Base-by-base conservation (phyloP, 2,888 invertebrate genomes). In the Megastigmus dorsalis region DNA sequence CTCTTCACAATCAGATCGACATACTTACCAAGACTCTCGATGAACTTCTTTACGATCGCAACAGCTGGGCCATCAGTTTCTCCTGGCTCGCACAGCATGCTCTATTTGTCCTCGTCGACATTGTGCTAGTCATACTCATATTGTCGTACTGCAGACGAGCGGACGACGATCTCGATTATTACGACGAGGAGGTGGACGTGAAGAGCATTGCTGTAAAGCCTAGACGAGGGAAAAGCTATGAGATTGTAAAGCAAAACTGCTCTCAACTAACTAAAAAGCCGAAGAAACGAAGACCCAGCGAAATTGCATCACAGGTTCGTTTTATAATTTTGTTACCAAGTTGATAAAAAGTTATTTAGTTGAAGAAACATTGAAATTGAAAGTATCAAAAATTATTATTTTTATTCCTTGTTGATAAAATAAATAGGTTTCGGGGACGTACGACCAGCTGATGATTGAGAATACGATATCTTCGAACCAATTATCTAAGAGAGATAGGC, bases 251-350 rank as follows among this genome's bases (percentile, higher is more conserved):
- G 18, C 75, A 77, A 15, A 73, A 33, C 4, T 79, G 80, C 5
- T 80, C n/a, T 1, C 77, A 77, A 30, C n/a, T 75, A n/a, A 57
- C 67, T 0, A 90, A 90, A 10, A 90, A 90, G 36, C 90, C 91
- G 79, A 90, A 90, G 75, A 91, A 93, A 30, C 85, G 91, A 20
- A 89, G 95, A 59, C 95, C 95, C 0, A 95, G 95, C 82, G 95
- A 95, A 78, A 89, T 89, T 54, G 89, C 89, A 1, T 83, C 89
- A 5, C 84, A 83, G 45, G 89, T 89, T 36, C 80, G 65, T 75
- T 57, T 36, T 6, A 50, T 26, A 36, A 15, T n/a, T n/a, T n/a
- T n/a, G n/a, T n/a, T n/a, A n/a, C n/a, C n/a, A n/a, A n/a, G n/a
- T n/a, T n/a, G n/a, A n/a, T n/a, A n/a, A n/a, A n/a, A n/a, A n/a